phyloP scores from a whole-genome alignment of 2,113 vertebrate genomes.

The Eolophus roseicapilla region DNA sequence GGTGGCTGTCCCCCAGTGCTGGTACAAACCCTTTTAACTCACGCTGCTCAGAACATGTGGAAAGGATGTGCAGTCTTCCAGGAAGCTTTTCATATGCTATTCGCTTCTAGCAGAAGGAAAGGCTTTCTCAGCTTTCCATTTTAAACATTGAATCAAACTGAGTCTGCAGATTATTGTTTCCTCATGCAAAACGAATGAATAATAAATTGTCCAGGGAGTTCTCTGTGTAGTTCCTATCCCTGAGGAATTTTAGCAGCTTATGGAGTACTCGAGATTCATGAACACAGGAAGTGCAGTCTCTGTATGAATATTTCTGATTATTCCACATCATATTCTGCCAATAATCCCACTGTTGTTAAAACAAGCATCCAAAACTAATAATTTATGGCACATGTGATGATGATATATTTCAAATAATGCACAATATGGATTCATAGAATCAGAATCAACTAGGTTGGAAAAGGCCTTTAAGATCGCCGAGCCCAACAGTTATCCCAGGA shows the following conservation, averaged over 20 bases:
- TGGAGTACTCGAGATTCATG: background rate
- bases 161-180: background rate
- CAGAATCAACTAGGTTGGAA: background rate
- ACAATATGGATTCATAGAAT: background rate
- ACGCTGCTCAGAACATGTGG: background rate
- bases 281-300: background rate
- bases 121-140: background rate
- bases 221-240: background rate
- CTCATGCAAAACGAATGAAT: background rate
- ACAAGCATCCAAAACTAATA: background rate
- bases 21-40: background rate
- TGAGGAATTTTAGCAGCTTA: background rate
- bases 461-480: background rate
- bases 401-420: background rate
- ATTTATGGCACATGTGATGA: background rate
- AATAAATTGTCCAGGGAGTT: background rate
- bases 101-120: background rate
- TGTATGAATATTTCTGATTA: background rate
- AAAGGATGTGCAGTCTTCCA: background rate
- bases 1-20: background rate
- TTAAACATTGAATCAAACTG: background rate
- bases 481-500: background rate
- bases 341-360: background rate
- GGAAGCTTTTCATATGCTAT: background rate
- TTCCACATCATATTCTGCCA: background rate